Conservation (phyloP, 2,888 invertebrate species). For the Cerastoderma edule region DNA sequence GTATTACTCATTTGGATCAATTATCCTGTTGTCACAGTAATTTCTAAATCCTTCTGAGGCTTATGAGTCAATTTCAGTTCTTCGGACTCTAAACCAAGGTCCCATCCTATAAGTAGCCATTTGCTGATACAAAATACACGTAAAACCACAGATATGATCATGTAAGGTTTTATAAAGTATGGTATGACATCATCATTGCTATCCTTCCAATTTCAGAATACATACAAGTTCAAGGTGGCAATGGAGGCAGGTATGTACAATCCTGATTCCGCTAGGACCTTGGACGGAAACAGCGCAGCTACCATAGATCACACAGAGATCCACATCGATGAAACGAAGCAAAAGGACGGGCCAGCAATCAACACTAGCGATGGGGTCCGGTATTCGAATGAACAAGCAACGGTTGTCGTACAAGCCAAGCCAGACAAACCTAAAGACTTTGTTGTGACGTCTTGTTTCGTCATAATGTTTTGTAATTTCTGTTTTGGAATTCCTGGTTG, state of each 20-base stretch:
- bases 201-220: too few species aligned
- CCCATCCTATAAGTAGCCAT: neutral
- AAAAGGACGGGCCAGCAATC: conserved; percentile 34
- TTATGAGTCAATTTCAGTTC: neutral
- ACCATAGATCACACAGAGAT: conserved; percentile 71
- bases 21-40: too few species aligned
- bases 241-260: conserved; percentile 6
- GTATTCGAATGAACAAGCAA: conserved; percentile 50
- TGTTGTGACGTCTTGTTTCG: conserved; percentile 76
- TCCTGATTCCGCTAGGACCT: neutral
- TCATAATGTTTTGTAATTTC: conserved; percentile 75
- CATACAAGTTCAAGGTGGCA: too few species aligned
- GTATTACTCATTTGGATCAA: too few species aligned
- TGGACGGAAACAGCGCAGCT: conserved; percentile 56
- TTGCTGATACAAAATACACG: neutral
- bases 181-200: too few species aligned
- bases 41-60: neutral
- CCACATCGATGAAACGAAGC: conserved; percentile 61
- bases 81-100: neutral
- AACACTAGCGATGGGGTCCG: conserved; percentile 37
- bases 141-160: neutral
- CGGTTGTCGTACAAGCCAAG: conserved; percentile 61
- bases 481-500: conserved; percentile 77
- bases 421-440: conserved; percentile 79
- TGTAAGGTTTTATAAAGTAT: neutral